A percentile compares a stretch with the other conserved stretches of the same genome.
Conservation (phyloP, 1,140 invertebrate species). For the Cephus cinctus region DNA sequence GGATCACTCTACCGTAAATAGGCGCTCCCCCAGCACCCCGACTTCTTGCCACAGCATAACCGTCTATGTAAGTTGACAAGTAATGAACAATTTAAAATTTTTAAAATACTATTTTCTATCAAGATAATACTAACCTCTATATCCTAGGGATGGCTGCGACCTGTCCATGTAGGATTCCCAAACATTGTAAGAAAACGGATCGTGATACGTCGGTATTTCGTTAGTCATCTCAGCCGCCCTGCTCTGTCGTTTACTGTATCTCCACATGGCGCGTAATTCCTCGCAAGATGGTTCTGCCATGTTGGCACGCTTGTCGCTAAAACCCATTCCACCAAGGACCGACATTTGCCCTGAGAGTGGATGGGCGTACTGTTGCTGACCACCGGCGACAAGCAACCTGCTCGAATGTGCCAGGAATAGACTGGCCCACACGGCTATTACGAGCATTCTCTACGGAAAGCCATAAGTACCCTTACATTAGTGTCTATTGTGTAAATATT, state of each 20-base stretch:
- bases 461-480: conserved; percentile 7
- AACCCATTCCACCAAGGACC: conserved; percentile 25
- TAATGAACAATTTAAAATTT: not conserved
- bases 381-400: conserved; percentile 31
- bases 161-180: conserved; percentile 67
- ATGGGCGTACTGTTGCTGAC: conserved; percentile 33
- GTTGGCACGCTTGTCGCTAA: conserved; percentile 25
- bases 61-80: conserved; percentile 18
- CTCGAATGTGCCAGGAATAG: conserved; percentile 38
- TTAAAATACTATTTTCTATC: conserved; percentile 14
- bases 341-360: conserved; percentile 30
- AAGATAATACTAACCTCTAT: conserved; percentile 46
- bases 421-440: conserved; percentile 39
- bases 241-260: conserved; percentile 85
- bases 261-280: conserved; percentile 87
- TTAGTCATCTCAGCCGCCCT: conserved; percentile 82
- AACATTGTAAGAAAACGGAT: conserved; percentile 78
- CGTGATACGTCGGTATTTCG: conserved; percentile 75
- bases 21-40: conserved; percentile 43
- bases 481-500: conserved; percentile 20
- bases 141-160: conserved; percentile 31
- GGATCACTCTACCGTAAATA: conserved; percentile 65
- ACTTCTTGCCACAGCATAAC: conserved; percentile 25
- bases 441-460: conserved; percentile 39
- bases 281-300: conserved; percentile 77